These are phyloP conservation scores for Stercorarius parasiticus DNA, from an alignment of 2,113 vertebrate genomes.

Conservation along the genomic window DNA sequence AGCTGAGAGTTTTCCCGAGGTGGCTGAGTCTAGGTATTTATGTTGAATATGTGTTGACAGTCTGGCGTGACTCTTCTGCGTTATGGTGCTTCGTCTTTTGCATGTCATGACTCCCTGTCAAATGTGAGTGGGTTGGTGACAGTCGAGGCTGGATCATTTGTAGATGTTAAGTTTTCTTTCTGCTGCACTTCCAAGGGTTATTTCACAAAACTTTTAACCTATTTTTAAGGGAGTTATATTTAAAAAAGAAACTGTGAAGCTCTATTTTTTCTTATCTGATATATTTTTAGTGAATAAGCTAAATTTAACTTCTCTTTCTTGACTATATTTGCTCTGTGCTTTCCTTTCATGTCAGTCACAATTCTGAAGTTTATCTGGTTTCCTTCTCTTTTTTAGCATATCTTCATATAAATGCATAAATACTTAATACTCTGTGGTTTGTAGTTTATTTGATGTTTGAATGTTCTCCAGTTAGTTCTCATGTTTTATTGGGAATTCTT, in stretches of 20 bases:
- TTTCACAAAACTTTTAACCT: neutral
- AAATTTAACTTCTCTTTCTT: neutral
- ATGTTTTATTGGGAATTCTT: neutral
- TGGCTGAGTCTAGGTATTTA: neutral
- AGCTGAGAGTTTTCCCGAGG: neutral
- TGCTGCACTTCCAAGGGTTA: neutral
- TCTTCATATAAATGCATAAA: neutral
- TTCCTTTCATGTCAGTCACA: neutral
- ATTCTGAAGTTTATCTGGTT: neutral
- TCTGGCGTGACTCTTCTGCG: neutral
- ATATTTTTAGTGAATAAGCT: neutral
- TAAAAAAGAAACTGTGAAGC: neutral
- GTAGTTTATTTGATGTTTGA: neutral
- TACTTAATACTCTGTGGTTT: neutral
- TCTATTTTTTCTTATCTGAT: neutral
- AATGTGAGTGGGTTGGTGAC: neutral
- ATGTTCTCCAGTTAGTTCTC: neutral
- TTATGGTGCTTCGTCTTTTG: neutral
- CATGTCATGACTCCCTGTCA: neutral
- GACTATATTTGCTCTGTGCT: neutral
- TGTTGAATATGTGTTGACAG: neutral
- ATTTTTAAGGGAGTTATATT: neutral
- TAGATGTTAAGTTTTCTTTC: neutral
- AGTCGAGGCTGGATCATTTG: neutral
- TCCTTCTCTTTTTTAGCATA: neutral